A percentile compares a stretch with the other conserved stretches of the same genome.
Evolutionary conservation across 2,888 invertebrate genomes (phyloP).

Genomic region (Dasysyrphus tricinctus): DNA sequence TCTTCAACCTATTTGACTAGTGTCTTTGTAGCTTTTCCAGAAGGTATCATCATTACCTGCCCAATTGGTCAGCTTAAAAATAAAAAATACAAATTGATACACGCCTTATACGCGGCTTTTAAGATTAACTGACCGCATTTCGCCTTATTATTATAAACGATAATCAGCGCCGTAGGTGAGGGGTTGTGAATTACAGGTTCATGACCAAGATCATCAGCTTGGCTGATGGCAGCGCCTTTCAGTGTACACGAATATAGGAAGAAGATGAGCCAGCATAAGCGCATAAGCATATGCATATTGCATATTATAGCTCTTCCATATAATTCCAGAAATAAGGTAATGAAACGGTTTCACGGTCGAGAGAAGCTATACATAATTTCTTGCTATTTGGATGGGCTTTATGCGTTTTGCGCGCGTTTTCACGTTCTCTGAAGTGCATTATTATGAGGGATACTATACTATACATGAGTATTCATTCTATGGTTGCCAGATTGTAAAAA

Average conservation of each 20-base stretch:
- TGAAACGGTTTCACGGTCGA: slow-evolving; percentile 70
- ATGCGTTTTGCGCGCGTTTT: slow-evolving; percentile 28
- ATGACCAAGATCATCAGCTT: slow-evolving; percentile 64
- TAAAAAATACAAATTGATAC: background rate
- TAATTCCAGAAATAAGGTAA: slow-evolving; percentile 38
- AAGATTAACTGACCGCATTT: slow-evolving; percentile 57
- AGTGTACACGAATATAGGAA: background rate
- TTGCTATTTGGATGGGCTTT: slow-evolving; percentile 59
- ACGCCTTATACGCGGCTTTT: background rate
- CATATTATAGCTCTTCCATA: background rate
- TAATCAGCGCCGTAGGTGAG: slow-evolving; percentile 51
- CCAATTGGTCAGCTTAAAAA: slow-evolving; percentile 4
- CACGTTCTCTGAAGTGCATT: background rate
- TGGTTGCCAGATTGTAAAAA: background rate
- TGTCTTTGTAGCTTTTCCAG: background rate
- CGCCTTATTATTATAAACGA: slow-evolving; percentile 65
- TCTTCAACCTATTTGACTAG: background rate
- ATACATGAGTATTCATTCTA: background rate
- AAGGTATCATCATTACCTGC: slow-evolving; percentile 4
- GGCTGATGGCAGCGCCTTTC: background rate
- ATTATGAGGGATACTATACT: background rate
- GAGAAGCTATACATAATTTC: slow-evolving; percentile 21
- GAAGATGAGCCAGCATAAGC: background rate
- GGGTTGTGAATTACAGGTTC: slow-evolving; percentile 70
- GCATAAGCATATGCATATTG: background rate